Evolutionary conservation across 2,797 vertebrate genomes (phyloP), one percentile per base, ranked within the genome.

Genomic region (Eulemur rubriventer): DNA sequence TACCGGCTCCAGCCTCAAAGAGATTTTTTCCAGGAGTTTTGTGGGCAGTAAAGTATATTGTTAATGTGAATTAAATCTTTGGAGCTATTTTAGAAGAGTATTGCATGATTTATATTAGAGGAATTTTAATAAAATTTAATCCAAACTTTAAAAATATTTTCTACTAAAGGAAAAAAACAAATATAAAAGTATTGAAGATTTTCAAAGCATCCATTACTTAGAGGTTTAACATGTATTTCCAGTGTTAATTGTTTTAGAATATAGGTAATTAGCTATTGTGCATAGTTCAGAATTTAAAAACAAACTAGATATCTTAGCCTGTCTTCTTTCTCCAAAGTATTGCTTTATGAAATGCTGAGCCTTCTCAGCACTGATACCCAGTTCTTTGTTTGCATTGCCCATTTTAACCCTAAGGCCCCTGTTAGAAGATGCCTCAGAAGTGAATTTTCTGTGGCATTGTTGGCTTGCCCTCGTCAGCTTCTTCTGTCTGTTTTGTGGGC

Each of bases 1-100:
- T 65, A 35, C 63, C 8, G 33, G 33, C 63, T 65, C 63, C 33
- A 65, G 33, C 63, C 46, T 81, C 52, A 79, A 24, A 95, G 30
- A 93, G 83, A 86, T 73, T 89, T 94, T 41, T 75, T 87, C 91
- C 86, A 96, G 65, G 72, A 46, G 16, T 84, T 93, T 96, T 76
- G 6, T 94, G 67, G 24, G 41, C 67, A 93, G 59, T 81, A 67
- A 92, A 67, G 10, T 93, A 8, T 96, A 76, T 87, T 85, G 7
- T 90, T 67, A 50, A 78, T 95, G 41, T 86, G 59, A 93, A 76
- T 90, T 88, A 91, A 89, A 33, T 87, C 33, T 97, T 88, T 57
- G 85, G 48, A 89, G 43, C 72, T 59, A 93, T 96, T 96, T 84
- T 93, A 63, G 72, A 91, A 87, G 82, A 84, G 9, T 46, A 57